Percentiles rank a stretch among this genome's conserved stretches.
Evolutionary conservation across 2,888 invertebrate genomes (phyloP).

Genomic region (Dysmachus trigonus): DNA sequence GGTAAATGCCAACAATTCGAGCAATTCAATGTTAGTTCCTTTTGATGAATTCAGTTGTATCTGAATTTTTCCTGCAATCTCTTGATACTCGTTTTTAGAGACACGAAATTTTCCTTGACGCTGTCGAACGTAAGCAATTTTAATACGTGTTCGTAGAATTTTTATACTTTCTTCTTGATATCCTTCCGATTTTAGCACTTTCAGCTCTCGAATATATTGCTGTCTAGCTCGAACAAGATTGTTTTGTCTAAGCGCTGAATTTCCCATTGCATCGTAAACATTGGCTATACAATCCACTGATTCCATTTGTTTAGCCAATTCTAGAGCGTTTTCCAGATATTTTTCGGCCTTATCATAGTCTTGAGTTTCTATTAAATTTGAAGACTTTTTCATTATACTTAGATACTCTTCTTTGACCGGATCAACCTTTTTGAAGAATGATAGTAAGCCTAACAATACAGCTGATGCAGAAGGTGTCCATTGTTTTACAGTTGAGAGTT

Average conservation of each 20-base stretch:
- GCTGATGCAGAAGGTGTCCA: not conserved
- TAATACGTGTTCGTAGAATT: not conserved
- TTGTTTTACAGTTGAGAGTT: not conserved
- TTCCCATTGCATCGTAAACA: not conserved
- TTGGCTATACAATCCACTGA: not conserved
- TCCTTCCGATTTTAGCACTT: not conserved
- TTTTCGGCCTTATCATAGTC: not conserved
- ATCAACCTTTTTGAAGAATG: not conserved
- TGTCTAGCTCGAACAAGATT: not conserved
- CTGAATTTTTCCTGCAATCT: not conserved
- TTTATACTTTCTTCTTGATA: not conserved
- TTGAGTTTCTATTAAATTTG: not conserved
- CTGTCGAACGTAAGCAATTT: not conserved
- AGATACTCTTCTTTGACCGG: not conserved
- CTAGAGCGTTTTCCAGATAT: not conserved
- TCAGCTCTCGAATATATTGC: not conserved
- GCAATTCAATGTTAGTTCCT: not conserved
- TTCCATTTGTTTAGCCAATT: not conserved
- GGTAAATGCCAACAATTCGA: not conserved
- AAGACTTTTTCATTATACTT: not conserved
- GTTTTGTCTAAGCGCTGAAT: not conserved
- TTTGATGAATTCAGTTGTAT: not conserved
- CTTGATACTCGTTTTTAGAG: not conserved
- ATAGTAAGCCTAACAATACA: constrained; percentile 69
- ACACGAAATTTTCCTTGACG: not conserved